Evolutionary conservation across 2,888 invertebrate genomes (phyloP).

Genomic region (Lypha dubia): DNA sequence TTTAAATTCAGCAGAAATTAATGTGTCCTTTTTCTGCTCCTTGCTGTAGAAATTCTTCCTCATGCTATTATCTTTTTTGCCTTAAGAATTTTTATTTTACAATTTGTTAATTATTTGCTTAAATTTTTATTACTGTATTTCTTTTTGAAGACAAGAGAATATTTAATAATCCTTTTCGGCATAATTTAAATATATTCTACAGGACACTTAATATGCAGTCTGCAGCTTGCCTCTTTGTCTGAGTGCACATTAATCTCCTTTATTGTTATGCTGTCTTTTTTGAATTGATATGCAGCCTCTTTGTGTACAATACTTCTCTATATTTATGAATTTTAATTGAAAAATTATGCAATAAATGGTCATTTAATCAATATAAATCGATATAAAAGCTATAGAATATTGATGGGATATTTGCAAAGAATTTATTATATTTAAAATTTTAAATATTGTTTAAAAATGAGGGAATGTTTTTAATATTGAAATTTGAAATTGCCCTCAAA

Average conservation of each 20-base stretch:
- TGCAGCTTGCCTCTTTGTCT: background rate
- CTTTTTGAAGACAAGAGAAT: background rate
- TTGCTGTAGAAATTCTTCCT: background rate
- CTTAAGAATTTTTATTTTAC: background rate
- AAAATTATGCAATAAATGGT: slow-evolving; percentile 46
- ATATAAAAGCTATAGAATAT: slow-evolving; percentile 23
- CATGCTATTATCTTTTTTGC: background rate
- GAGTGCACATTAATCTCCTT: background rate
- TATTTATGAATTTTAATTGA: slow-evolving; percentile 50
- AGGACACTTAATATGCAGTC: slow-evolving; percentile 9
- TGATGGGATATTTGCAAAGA: background rate
- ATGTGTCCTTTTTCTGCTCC: background rate
- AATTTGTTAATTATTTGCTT: slow-evolving; percentile 41
- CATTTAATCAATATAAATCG: slow-evolving; percentile 54
- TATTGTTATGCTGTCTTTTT: background rate
- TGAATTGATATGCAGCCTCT: slow-evolving; percentile 13
- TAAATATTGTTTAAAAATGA: too few species aligned
- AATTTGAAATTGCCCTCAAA: too few species aligned
- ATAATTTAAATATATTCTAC: slow-evolving; percentile 39
- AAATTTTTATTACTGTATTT: background rate
- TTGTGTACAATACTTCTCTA: slow-evolving; percentile 23
- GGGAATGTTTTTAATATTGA: too few species aligned
- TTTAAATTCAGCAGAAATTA: background rate
- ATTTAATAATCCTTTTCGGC: slow-evolving; percentile 45
- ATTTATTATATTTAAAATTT: too few species aligned